Evolutionary conservation across 2,888 invertebrate species (phyloP).

Genomic region (Anarsia innoxiella): DNA sequence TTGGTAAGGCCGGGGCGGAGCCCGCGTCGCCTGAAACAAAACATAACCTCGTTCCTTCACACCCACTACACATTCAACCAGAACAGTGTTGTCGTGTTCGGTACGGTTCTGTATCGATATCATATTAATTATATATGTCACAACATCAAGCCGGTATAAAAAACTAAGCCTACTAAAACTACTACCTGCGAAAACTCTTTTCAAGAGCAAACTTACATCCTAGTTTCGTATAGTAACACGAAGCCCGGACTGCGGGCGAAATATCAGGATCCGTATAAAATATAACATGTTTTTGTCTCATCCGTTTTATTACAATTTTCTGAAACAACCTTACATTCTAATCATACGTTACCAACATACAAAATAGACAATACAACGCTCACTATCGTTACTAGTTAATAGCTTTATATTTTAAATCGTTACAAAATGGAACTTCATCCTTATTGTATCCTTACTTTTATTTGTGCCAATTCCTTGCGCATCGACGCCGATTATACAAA

Average conservation of each 20-base stretch:
- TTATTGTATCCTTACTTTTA: conserved; percentile 41
- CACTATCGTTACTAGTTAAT: conserved; percentile 62
- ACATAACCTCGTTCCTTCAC: conserved; percentile 33
- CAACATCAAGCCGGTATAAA: conserved; percentile 77
- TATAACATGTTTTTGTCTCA: conserved; percentile 63
- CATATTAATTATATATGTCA: conserved; percentile 69
- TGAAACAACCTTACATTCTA: conserved; percentile 63
- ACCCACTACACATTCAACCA: conserved; percentile 71
- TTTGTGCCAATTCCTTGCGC: conserved; percentile 68
- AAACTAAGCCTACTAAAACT: conserved; percentile 75
- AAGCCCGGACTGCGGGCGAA: conserved; percentile 35
- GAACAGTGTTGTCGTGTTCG: conserved; percentile 61
- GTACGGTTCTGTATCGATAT: conserved; percentile 54
- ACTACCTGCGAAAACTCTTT: conserved; percentile 75
- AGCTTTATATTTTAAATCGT: conserved; percentile 53
- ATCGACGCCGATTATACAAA: conserved; percentile 65
- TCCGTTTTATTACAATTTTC: conserved; percentile 72
- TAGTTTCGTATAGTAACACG: conserved; percentile 69
- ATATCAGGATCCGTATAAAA: conserved; percentile 67
- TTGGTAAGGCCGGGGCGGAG: conserved; percentile 54
- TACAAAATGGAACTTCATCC: conserved; percentile 61
- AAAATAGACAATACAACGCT: conserved; percentile 71
- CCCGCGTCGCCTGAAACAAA: conserved; percentile 46
- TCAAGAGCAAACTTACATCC: conserved; percentile 70
- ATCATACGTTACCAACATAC: conserved; percentile 61